Percentiles rank a stretch among this genome's conserved stretches.
These are phyloP conservation scores for Rhinichthys klamathensis DNA, from an alignment of 2,113 vertebrate genomes.

Conservation along the genomic window DNA sequence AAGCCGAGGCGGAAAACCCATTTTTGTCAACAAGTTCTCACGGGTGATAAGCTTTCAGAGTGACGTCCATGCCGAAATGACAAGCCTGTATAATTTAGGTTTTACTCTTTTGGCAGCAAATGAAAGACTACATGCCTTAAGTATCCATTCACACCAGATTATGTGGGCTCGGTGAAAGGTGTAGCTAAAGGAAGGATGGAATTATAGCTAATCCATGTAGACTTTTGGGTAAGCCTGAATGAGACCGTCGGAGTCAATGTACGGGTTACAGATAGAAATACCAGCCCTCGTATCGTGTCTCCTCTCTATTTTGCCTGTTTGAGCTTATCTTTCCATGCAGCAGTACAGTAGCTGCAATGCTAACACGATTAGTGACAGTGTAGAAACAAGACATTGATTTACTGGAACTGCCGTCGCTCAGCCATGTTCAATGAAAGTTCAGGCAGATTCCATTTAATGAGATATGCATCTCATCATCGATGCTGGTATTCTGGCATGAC, in stretches of 20 bases:
- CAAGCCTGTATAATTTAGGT: constrained; percentile 38
- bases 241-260: constrained; percentile 29
- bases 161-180: constrained; percentile 48
- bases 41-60: constrained; percentile 6
- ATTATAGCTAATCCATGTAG: constrained; percentile 57
- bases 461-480: constrained; percentile 19
- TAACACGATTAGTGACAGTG: constrained; percentile 38
- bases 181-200: constrained; percentile 39
- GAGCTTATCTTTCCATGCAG: constrained; percentile 47
- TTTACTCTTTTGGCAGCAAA: constrained; percentile 48
- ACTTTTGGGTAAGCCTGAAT: constrained; percentile 51
- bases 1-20: constrained; percentile 34
- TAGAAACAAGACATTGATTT: constrained; percentile 24
- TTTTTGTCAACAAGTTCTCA: constrained; percentile 45
- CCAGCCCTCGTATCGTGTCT: constrained; percentile 24
- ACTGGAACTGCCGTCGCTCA: constrained; percentile 3
- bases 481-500: not conserved
- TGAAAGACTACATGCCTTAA: constrained; percentile 51
- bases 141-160: constrained; percentile 53
- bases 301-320: constrained; percentile 30
- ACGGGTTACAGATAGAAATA: constrained; percentile 46
- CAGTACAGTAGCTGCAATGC: constrained; percentile 35
- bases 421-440: constrained; percentile 24
- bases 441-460: constrained; percentile 37
- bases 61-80: constrained; percentile 30